Base-by-base conservation (phyloP, 30 jellyfish, hydroid and myxozoan genomes). In the Turritopsis rubra region DNA sequence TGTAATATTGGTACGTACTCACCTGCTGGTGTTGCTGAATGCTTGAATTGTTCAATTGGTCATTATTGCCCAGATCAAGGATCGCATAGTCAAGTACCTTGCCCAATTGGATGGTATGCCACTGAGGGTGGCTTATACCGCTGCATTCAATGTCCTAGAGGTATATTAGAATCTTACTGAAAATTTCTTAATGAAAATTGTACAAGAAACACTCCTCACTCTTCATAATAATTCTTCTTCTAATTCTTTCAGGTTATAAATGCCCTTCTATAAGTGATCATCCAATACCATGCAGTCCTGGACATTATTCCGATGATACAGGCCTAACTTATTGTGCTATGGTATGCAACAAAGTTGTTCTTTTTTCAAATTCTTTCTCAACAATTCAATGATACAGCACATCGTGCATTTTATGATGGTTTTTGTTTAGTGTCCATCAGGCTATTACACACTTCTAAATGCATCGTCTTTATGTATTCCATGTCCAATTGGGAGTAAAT, bases 401-500 rank as follows among this genome's bases (percentile, higher is more conserved):
- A 1, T 18, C 18, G 4, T 27, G 18, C 5, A 75, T 75, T 9
- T 75, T 21, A 79, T 20, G 0, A 0, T 21, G 29, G 82, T 26
- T 16, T 83, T 30, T n/a, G 79, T 86, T 74, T 73, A 91, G 97
- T 91, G 97, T 87, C 75, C 97, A 1, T 65, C 88, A 26, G 97
- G 97, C 0, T 91, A 91, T 68, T 91, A 86, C 85, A 81, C 95
- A 7, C 28, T 79, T 23, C 29, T 66, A 4, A 91, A 84, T 81
- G 95, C 91, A 52, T 80, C 96, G 18, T 29, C 81, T 77, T 66
- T 65, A 28, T 91, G 97, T 54, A 29, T 28, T 21, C 68, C 86
- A 7, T 91, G 97, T 65, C 96, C 97, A 17, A 89, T 91, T n/a
- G 97, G 97, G 17, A 29, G 66, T 65, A 91, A 83, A 83, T 91